phyloP scores from a whole-genome alignment of 2,888 invertebrate species.

The Hydriomena furcata region DNA sequence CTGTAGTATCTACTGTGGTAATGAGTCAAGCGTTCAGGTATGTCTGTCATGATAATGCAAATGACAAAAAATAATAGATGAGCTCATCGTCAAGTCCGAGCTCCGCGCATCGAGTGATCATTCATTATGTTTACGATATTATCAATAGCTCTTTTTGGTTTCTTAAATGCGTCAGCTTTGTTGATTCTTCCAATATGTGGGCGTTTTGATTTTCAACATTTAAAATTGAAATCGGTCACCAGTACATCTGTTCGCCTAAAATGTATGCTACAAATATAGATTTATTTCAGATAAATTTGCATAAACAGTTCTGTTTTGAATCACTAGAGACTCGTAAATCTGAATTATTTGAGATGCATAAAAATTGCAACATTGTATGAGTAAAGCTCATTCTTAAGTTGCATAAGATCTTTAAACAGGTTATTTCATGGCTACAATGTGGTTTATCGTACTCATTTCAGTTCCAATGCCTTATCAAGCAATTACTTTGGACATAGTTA shows the following conservation, averaged over 20 bases:
- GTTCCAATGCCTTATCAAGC: constrained; percentile 39
- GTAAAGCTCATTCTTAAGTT: constrained; percentile 1
- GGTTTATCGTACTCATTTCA: constrained; percentile 25
- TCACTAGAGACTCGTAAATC: constrained; percentile 6
- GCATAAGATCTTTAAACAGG: constrained; percentile 26
- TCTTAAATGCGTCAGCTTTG: constrained; percentile 42
- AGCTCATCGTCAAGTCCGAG: constrained; percentile 51
- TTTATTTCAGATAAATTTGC: too few relatives aligned
- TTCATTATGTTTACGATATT: constrained; percentile 37
- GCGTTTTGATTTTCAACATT: constrained; percentile 38
- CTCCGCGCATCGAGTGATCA: constrained; percentile 41
- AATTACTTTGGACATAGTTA: constrained; percentile 48
- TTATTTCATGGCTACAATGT: constrained; percentile 39
- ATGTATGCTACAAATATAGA: constrained; percentile 38
- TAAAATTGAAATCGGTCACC: constrained; percentile 46
- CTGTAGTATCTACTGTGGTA: constrained; percentile 26
- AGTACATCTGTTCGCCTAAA: constrained; percentile 20
- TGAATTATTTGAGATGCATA: neutral
- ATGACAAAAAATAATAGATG: constrained; percentile 61
- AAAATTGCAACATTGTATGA: constrained; percentile 1
- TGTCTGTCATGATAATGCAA: constrained; percentile 54
- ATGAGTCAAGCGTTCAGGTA: constrained; percentile 51
- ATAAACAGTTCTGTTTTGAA: too few relatives aligned
- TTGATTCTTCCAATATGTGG: constrained; percentile 48
- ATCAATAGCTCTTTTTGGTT: constrained; percentile 36